These are phyloP conservation scores for Styela plicata DNA, from an alignment of 23 tunicate genomes.

Conservation along the genomic window DNA sequence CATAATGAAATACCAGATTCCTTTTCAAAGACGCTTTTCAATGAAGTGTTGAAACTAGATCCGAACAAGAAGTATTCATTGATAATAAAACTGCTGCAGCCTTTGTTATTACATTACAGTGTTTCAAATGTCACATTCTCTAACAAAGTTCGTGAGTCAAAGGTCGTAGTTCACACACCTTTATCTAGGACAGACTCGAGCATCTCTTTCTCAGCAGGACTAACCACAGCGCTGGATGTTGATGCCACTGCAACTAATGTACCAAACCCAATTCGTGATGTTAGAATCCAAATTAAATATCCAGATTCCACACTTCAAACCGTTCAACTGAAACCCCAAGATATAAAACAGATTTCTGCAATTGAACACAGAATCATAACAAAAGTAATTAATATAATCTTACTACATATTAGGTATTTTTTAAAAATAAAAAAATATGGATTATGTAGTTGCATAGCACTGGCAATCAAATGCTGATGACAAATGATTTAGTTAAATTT, in stretches of 20 bases:
- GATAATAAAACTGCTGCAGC: slow-evolving; percentile 70
- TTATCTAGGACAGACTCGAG: slow-evolving; percentile 55
- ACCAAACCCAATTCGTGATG: slow-evolving; percentile 45
- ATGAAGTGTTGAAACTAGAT: slow-evolving; percentile 59
- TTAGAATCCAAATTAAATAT: slow-evolving; percentile 70
- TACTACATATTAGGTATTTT: too few relatives aligned
- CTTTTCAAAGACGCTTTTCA: slow-evolving; percentile 71
- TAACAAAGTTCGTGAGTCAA: slow-evolving; percentile 73
- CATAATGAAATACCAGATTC: slow-evolving; percentile 55
- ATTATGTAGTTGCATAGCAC: too few relatives aligned
- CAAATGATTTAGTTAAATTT: too few relatives aligned
- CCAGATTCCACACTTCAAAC: slow-evolving; percentile 53
- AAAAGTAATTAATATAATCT: too few relatives aligned
- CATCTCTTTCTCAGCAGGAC: slow-evolving; percentile 53
- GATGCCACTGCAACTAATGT: slow-evolving; percentile 63
- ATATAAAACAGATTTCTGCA: slow-evolving; percentile 50
- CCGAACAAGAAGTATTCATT: slow-evolving; percentile 56
- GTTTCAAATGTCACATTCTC: slow-evolving; percentile 68
- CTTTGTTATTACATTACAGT: slow-evolving; percentile 67
- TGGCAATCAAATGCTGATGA: too few relatives aligned
- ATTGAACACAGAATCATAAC: slow-evolving; percentile 54
- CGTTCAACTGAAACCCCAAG: slow-evolving; percentile 36
- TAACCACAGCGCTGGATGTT: slow-evolving; percentile 57
- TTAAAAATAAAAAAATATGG: too few relatives aligned
- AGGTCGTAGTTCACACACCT: slow-evolving; percentile 57